Percentiles rank a stretch among this genome's conserved stretches.
These are phyloP conservation scores for Metaphire vulgaris DNA, from an alignment of 1,140 invertebrate species.

Conservation along the genomic window DNA sequence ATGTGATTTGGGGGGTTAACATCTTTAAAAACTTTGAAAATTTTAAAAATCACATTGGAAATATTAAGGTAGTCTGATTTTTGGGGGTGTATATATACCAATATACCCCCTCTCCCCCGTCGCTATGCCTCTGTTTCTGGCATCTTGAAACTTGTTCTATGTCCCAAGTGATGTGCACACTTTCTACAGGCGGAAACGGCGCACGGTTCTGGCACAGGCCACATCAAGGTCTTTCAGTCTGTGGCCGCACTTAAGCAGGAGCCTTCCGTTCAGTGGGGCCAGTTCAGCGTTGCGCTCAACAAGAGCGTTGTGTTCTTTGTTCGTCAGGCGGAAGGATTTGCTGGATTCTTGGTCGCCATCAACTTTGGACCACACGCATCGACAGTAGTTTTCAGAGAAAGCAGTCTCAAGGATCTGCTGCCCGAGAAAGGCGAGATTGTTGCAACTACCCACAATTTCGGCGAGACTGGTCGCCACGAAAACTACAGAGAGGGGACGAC, in stretches of 20 bases:
- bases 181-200: slow-evolving; percentile 36
- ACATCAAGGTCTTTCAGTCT: slow-evolving; percentile 39
- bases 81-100: too few species aligned
- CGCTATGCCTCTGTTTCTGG: too few species aligned
- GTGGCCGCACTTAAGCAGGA: slow-evolving; percentile 40
- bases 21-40: too few species aligned
- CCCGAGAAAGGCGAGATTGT: slow-evolving; percentile 18
- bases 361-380: slow-evolving; percentile 36
- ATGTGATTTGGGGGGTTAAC: too few species aligned
- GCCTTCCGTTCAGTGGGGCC: slow-evolving; percentile 49
- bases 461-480: neutral
- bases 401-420: neutral
- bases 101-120: too few species aligned
- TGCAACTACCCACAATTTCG: slow-evolving; percentile 30
- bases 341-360: slow-evolving; percentile 40
- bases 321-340: slow-evolving; percentile 43
- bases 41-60: too few species aligned
- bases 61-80: too few species aligned
- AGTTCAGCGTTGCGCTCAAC: slow-evolving; percentile 32
- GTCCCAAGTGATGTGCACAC: neutral
- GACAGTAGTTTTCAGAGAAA: slow-evolving; percentile 37
- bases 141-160: neutral
- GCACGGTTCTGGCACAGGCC: slow-evolving; percentile 31
- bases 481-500: slow-evolving; percentile 14
- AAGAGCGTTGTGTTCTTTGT: slow-evolving; percentile 41